Conservation (phyloP, 2,113 vertebrate species). For the Silurus asotus region DNA sequence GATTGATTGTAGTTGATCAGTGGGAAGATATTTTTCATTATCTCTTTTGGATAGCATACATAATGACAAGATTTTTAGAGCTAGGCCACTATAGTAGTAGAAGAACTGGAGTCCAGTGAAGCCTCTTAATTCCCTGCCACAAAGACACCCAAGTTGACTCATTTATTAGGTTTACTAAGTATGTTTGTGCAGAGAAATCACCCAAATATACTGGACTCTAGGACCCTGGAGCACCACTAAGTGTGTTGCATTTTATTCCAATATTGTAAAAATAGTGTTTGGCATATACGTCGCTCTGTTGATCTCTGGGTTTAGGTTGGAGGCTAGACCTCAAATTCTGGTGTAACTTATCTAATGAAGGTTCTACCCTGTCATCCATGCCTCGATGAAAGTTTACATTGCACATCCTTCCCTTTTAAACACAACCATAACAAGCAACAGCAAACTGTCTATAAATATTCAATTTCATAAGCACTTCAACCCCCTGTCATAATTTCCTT, state of each 20-base stretch:
- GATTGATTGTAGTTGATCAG: neutral
- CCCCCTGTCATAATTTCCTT: conserved; percentile 62
- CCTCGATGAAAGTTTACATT: conserved; percentile 73
- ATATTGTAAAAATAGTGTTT: neutral
- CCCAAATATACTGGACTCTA: neutral
- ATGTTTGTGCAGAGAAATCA: neutral
- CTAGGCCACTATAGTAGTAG: neutral
- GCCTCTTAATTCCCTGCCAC: neutral
- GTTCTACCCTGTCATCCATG: conserved; percentile 86
- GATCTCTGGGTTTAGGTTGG: neutral
- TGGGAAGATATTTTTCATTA: neutral
- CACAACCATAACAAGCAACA: conserved; percentile 61
- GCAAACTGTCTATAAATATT: conserved; percentile 66
- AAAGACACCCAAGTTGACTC: neutral
- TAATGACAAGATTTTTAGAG: neutral
- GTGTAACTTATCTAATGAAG: neutral
- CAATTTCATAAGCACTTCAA: conserved; percentile 72
- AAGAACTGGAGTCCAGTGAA: conserved; percentile 1
- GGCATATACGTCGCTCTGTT: neutral
- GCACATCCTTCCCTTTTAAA: conserved; percentile 79
- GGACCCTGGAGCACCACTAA: neutral
- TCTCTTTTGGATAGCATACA: neutral
- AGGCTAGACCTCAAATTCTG: neutral
- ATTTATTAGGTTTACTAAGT: neutral
- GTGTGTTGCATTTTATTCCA: neutral